phyloP scores from a whole-genome alignment of 2,888 invertebrate species.

The Aphodius sticticus region DNA sequence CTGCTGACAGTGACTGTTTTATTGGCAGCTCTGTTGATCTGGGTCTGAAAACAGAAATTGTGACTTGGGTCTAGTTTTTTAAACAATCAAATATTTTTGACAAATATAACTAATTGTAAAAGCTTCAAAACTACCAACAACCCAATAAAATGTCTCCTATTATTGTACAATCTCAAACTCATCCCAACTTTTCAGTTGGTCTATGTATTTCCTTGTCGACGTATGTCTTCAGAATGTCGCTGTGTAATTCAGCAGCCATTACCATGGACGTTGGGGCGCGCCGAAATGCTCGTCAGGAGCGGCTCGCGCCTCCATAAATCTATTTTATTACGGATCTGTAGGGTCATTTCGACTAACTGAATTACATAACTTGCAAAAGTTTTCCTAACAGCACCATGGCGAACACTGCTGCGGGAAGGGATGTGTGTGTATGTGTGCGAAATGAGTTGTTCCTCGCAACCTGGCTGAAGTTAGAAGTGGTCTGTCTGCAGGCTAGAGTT shows the following conservation, averaged over 20 bases:
- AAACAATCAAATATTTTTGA: no score
- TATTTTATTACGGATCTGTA: constrained; percentile 34
- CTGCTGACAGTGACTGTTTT: neutral
- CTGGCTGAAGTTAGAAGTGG: neutral
- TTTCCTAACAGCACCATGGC: constrained; percentile 29
- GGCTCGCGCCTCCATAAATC: constrained; percentile 32
- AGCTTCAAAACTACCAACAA: neutral
- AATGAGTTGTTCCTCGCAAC: constrained; percentile 7
- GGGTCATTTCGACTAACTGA: constrained; percentile 32
- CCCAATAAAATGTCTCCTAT: neutral
- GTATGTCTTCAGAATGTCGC: constrained; percentile 4
- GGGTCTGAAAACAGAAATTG: no score
- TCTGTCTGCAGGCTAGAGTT: constrained; percentile 9
- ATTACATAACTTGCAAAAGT: constrained; percentile 36
- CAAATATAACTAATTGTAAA: no score
- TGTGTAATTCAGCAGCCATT: constrained; percentile 20
- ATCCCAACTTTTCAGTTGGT: neutral
- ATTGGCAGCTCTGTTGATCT: no score
- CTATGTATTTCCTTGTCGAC: neutral
- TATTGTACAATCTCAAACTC: neutral
- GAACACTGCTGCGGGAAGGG: neutral
- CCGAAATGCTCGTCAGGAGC: constrained; percentile 23
- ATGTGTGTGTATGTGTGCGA: constrained; percentile 1
- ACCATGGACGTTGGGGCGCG: constrained; percentile 20
- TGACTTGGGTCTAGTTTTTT: no score